Evolutionary conservation across 2,888 invertebrate genomes (phyloP).

Genomic region (Octonoba sinensis): DNA sequence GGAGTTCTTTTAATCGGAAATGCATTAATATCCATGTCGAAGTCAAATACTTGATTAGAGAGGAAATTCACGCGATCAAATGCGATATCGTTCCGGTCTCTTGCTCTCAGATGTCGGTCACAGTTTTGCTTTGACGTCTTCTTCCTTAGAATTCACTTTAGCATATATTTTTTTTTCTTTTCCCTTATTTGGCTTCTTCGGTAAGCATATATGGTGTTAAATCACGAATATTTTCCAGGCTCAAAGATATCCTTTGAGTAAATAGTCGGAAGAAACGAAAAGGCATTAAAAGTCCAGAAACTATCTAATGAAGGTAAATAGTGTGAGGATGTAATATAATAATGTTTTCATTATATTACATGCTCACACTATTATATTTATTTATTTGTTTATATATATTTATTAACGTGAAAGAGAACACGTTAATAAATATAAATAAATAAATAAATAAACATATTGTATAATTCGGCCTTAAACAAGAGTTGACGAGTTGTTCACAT

Average conservation of each 20-base stretch:
- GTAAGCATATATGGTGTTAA: slow-evolving; percentile 6
- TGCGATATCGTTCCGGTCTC: slow-evolving; percentile 35
- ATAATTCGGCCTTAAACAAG: too few species aligned
- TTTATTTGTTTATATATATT: not conserved
- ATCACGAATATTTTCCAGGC: not conserved
- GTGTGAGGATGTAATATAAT: too few species aligned
- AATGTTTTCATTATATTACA: too few species aligned
- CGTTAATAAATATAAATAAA: not conserved
- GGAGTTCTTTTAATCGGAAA: too few species aligned
- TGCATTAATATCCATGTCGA: too few species aligned
- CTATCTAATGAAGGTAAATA: too few species aligned
- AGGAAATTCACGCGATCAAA: slow-evolving; percentile 32
- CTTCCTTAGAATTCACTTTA: not conserved
- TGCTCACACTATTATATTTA: not conserved
- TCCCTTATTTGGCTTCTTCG: slow-evolving; percentile 19
- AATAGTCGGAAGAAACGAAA: too few species aligned
- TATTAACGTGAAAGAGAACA: not conserved
- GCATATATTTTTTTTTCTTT: not conserved
- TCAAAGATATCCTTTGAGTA: not conserved
- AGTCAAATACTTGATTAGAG: slow-evolving; percentile 40
- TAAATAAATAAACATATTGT: not conserved
- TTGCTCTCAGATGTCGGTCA: slow-evolving; percentile 48
- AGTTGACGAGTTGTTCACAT: too few species aligned
- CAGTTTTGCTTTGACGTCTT: slow-evolving; percentile 30
- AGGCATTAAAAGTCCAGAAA: too few species aligned